phyloP scores from a whole-genome alignment of 2,797 vertebrate species.

The Pangasius djambal region DNA sequence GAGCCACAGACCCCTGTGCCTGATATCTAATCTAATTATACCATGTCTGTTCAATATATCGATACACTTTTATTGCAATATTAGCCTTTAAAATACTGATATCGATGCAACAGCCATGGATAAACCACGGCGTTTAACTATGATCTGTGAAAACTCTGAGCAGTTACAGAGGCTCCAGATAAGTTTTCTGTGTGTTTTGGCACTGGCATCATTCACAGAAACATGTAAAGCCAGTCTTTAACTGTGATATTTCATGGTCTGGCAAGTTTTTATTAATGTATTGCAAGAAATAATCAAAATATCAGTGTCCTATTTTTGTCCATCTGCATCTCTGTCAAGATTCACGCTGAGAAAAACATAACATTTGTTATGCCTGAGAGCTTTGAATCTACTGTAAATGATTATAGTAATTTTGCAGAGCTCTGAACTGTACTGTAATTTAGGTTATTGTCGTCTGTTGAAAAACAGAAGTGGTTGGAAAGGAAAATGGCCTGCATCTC shows the following conservation, averaged over 20 bases:
- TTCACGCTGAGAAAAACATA: background rate
- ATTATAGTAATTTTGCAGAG: constrained; percentile 24
- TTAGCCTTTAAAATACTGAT: background rate
- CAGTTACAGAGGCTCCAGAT: too few species aligned
- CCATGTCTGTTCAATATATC: background rate
- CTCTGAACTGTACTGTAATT: constrained; percentile 20
- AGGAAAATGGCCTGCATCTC: background rate
- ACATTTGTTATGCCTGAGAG: background rate
- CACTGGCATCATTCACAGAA: background rate
- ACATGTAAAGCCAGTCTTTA: background rate
- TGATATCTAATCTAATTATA: background rate
- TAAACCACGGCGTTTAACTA: background rate
- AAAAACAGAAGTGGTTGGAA: constrained; percentile 24
- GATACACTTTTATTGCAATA: background rate
- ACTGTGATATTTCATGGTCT: background rate
- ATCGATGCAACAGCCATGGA: background rate
- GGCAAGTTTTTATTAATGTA: background rate
- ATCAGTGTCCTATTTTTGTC: background rate
- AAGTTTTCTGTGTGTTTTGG: background rate
- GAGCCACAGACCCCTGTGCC: background rate
- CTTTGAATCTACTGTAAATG: background rate
- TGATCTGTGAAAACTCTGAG: background rate
- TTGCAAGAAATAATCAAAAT: background rate
- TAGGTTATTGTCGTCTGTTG: constrained; percentile 30
- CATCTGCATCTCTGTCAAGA: background rate